phyloP scores from a whole-genome alignment of 2,888 invertebrate species.

The Xestia sexstrigata region DNA sequence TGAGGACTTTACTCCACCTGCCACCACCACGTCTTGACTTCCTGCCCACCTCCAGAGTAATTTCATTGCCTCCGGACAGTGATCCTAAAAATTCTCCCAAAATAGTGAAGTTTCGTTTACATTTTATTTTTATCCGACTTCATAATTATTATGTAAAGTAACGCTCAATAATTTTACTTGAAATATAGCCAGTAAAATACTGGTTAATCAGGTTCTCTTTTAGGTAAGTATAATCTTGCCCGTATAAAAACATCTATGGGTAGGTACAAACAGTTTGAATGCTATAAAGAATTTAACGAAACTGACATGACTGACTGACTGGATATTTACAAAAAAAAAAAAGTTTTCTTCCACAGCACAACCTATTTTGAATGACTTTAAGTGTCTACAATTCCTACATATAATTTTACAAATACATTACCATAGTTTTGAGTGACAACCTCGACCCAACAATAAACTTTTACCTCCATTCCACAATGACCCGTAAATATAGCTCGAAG shows the following conservation, averaged over 20 bases:
- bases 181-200: conserved; percentile 3
- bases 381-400: neutral
- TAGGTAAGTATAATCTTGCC: neutral
- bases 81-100: neutral
- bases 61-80: neutral
- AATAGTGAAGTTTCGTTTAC: neutral
- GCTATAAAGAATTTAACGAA: neutral
- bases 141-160: neutral
- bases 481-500: conserved; percentile 36
- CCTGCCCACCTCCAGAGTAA: neutral
- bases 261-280: neutral
- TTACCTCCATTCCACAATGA: conserved; percentile 40
- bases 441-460: conserved; percentile 35
- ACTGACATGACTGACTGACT: too few relatives aligned
- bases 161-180: conserved; percentile 1
- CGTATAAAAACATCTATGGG: neutral
- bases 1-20: neutral
- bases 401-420: neutral
- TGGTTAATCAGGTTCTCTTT: conserved; percentile 5
- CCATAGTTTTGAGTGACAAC: conserved; percentile 33
- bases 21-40: neutral
- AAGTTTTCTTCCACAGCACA: neutral
- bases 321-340: too few relatives aligned
- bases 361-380: neutral
- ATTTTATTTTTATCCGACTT: neutral